Evolutionary conservation across 2,797 vertebrate species (phyloP).

Genomic region (Chelmon rostratus): DNA sequence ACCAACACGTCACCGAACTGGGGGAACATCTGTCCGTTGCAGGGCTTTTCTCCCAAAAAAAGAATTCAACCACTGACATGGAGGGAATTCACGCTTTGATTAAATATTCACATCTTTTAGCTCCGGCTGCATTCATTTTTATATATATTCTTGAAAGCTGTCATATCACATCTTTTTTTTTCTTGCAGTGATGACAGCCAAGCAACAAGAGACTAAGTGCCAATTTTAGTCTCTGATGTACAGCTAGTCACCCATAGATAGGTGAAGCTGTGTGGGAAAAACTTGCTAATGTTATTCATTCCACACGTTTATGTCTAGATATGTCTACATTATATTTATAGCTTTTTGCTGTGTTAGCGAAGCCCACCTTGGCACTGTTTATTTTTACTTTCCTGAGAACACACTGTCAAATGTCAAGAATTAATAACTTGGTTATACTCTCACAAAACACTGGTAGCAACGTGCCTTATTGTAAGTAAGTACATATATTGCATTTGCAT

Average conservation of each 20-base stretch:
- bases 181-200: constrained; percentile 15
- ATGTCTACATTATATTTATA: constrained; percentile 29
- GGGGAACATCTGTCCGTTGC: not conserved
- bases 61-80: not conserved
- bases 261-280: constrained; percentile 28
- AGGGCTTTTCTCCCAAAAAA: not conserved
- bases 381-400: constrained; percentile 8
- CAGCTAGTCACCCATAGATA: constrained; percentile 18
- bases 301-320: constrained; percentile 15
- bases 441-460: not conserved
- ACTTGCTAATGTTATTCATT: constrained; percentile 26
- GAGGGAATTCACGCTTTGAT: not conserved
- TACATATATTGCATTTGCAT: not conserved
- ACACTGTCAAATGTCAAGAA: not conserved
- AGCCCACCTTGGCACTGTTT: not conserved
- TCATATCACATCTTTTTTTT: constrained; percentile 16
- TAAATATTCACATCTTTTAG: not conserved
- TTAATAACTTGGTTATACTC: not conserved
- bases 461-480: not conserved
- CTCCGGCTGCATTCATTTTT: not conserved
- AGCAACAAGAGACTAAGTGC: not conserved
- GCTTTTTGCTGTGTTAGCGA: not conserved
- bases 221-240: constrained; percentile 18
- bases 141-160: not conserved
- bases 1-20: not conserved